Evolutionary conservation across 2,888 invertebrate genomes (phyloP).

Genomic region (Calliphora vomitoria): DNA sequence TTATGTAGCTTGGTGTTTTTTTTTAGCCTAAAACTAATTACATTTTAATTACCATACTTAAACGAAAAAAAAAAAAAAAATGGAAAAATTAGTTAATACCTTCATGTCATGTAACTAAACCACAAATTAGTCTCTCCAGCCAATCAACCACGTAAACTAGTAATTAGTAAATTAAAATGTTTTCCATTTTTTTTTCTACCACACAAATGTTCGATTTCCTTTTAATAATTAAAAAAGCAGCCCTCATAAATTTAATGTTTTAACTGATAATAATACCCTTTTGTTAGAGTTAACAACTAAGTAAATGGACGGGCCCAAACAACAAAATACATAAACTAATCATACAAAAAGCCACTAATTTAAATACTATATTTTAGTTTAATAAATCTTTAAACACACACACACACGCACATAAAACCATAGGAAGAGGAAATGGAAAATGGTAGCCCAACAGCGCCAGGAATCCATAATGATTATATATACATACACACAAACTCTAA

Average conservation of each 20-base stretch:
- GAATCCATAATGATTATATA: background rate
- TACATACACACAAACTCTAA: background rate
- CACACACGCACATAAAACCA: background rate
- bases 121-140: conserved; percentile 7
- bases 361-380: conserved; percentile 16
- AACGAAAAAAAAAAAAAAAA: background rate
- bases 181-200: background rate
- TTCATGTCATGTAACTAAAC: conserved; percentile 6
- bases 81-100: conserved; percentile 5
- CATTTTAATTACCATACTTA: background rate
- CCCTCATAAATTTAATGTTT: conserved; percentile 36
- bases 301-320: background rate
- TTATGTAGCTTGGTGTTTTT: background rate
- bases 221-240: conserved; percentile 7
- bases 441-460: background rate
- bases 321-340: conserved; percentile 22
- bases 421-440: background rate
- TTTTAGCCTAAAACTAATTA: background rate
- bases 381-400: conserved; percentile 45
- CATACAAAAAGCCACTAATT: conserved; percentile 40
- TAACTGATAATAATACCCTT: conserved; percentile 46
- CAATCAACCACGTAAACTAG: conserved; percentile 10
- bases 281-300: conserved; percentile 20
- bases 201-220: conserved; percentile 7
- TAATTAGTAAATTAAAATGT: conserved; percentile 31